Evolutionary conservation across 2,113 vertebrate species (phyloP).

Genomic region (Pachyramphus minor): DNA sequence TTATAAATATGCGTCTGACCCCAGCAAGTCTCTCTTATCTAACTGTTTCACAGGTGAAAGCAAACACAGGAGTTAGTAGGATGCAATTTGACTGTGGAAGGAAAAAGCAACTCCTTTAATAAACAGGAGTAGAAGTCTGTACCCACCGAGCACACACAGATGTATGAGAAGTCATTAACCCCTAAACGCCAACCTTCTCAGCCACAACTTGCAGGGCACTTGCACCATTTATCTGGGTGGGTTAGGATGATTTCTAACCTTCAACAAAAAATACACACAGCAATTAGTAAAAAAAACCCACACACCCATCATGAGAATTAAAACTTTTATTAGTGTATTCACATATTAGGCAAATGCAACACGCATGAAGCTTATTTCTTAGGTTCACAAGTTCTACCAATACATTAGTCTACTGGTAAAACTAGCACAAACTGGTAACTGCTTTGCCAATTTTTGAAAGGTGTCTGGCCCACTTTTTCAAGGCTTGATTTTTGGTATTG

Average conservation of each 20-base stretch:
- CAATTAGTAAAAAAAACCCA: not conserved
- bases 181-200: not conserved
- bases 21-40: not conserved
- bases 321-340: constrained; percentile 94
- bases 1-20: not conserved
- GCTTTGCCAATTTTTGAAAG: constrained; percentile 61
- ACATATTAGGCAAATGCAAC: constrained; percentile 93
- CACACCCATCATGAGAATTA: constrained; percentile 74
- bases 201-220: not conserved
- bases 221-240: not conserved
- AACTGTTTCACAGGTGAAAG: not conserved
- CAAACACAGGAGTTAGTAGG: not conserved
- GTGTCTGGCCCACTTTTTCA: constrained; percentile 36
- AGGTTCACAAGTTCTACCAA: constrained; percentile 84
- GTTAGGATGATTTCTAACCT: not conserved
- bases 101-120: not conserved
- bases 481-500: constrained; percentile 69
- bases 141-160: not conserved
- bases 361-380: constrained; percentile 85
- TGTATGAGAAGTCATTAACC: not conserved
- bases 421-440: constrained; percentile 79
- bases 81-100: not conserved
- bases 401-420: constrained; percentile 84
- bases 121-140: not conserved
- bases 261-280: fast-evolving